phyloP scores from a whole-genome alignment of 2,113 vertebrate species.

The Corapipo altera region DNA sequence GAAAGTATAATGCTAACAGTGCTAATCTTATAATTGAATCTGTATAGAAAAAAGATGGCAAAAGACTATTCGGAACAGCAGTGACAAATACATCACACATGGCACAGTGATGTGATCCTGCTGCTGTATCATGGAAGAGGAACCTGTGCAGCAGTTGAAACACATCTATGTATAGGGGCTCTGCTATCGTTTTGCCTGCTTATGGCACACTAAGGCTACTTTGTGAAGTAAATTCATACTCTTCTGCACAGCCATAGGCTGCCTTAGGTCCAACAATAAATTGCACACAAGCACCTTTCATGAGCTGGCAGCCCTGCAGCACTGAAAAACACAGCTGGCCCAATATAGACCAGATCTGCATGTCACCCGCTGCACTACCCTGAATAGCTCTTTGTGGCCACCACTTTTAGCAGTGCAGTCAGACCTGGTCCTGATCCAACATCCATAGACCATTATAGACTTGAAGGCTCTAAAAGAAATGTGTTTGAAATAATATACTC shows the following conservation, averaged over 20 bases:
- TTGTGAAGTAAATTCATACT: background rate
- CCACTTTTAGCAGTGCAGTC: background rate
- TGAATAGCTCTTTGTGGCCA: background rate
- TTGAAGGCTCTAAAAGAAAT: slow-evolving; percentile 23
- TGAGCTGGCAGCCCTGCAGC: background rate
- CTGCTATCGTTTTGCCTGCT: background rate
- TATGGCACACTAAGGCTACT: background rate
- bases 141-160: background rate
- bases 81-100: background rate
- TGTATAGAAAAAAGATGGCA: background rate
- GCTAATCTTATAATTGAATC: background rate
- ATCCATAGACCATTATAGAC: background rate
- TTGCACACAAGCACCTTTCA: background rate
- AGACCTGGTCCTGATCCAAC: background rate
- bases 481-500: background rate
- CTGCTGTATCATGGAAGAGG: background rate
- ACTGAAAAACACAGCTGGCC: background rate
- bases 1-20: background rate
- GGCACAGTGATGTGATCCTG: background rate
- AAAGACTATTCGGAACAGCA: background rate
- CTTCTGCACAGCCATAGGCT: background rate
- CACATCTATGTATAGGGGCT: background rate
- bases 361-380: background rate
- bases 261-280: background rate
- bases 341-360: background rate